A percentile compares a stretch with the other conserved stretches of the same genome.
Conservation (phyloP, 2,113 vertebrate species). For the Amphilophus citrinellus region DNA sequence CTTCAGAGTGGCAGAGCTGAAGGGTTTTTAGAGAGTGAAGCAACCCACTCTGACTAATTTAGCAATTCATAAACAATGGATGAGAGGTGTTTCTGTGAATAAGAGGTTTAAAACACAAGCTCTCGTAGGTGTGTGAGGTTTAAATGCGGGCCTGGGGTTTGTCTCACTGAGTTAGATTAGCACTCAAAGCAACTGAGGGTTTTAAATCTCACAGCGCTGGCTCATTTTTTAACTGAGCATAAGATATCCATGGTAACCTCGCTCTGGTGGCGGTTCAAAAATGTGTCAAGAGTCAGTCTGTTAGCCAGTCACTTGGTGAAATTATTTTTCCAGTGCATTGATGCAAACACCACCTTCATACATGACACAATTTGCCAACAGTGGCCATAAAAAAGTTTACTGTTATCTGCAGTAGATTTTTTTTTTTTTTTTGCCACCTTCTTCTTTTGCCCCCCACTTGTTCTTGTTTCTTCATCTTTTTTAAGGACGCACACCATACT, state of each 20-base stretch:
- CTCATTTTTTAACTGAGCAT: slow-evolving; percentile 6
- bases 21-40: slow-evolving; percentile 39
- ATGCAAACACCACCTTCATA: not conserved
- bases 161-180: slow-evolving; percentile 14
- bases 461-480: no score
- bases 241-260: slow-evolving; percentile 54
- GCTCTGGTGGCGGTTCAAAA: slow-evolving; percentile 3
- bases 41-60: slow-evolving; percentile 52
- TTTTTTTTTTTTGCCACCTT: no score
- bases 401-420: no score
- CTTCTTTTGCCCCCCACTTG: no score
- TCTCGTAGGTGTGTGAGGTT: slow-evolving; percentile 8
- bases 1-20: slow-evolving; percentile 17
- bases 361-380: not conserved
- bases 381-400: not conserved
- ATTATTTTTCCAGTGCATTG: not conserved
- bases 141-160: slow-evolving; percentile 20
- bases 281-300: not conserved
- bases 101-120: slow-evolving; percentile 29
- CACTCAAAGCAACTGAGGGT: slow-evolving; percentile 7
- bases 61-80: slow-evolving; percentile 63
- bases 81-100: slow-evolving; percentile 40
- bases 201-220: not conserved
- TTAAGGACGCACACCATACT: not conserved
- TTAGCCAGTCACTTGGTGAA: not conserved